phyloP scores from a whole-genome alignment of 2,888 invertebrate genomes.

The Macrophya annulata region DNA sequence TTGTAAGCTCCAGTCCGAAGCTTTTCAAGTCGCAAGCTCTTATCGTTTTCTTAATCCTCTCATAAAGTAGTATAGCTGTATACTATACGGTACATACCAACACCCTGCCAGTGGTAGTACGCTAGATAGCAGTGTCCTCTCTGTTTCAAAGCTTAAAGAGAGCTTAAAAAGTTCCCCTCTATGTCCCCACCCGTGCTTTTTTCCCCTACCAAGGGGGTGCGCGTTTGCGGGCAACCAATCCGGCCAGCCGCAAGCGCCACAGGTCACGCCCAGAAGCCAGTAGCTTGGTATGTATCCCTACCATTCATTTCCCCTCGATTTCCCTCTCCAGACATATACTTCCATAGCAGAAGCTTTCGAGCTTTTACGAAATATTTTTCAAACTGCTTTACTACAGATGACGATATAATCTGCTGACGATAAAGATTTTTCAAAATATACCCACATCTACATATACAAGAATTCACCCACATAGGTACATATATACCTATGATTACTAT shows the following conservation, averaged over 20 bases:
- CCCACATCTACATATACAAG: too few relatives aligned
- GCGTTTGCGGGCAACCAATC: constrained; percentile 75
- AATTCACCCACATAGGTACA: too few relatives aligned
- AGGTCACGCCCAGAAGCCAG: constrained; percentile 77
- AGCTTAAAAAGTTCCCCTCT: constrained; percentile 75
- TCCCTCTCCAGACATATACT: constrained; percentile 47
- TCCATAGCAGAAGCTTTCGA: constrained; percentile 71
- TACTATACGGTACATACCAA: constrained; percentile 59
- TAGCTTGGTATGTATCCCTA: constrained; percentile 68
- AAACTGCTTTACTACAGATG: constrained; percentile 75
- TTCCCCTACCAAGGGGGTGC: constrained; percentile 70
- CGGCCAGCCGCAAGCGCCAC: constrained; percentile 73
- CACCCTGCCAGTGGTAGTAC: constrained; percentile 69
- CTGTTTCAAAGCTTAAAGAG: constrained; percentile 71
- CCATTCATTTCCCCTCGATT: constrained; percentile 63
- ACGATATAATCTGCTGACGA: constrained; percentile 78
- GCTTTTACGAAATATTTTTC: constrained; percentile 76
- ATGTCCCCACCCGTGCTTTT: constrained; percentile 59
- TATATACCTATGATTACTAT: too few relatives aligned
- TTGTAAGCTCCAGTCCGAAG: constrained; percentile 68
- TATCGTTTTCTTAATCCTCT: constrained; percentile 75
- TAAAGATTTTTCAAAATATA: constrained; percentile 68
- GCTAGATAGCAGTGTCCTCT: constrained; percentile 72
- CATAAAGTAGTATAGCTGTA: constrained; percentile 68
- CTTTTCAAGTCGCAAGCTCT: constrained; percentile 72